phyloP scores from a whole-genome alignment of 2,797 vertebrate species.

The Melanogrammus aeglefinus region DNA sequence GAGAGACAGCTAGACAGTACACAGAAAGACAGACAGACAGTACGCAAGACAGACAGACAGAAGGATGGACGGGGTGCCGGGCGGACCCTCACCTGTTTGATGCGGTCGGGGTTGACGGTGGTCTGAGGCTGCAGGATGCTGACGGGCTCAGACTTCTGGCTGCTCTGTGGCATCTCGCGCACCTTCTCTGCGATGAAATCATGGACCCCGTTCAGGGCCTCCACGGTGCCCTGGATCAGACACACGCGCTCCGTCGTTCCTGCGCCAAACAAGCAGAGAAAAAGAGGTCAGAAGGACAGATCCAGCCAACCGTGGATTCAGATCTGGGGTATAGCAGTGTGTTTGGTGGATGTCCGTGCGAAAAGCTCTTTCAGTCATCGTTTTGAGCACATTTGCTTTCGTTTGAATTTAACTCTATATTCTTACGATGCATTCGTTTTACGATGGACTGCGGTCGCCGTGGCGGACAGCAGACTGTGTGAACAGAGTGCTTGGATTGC shows the following conservation, averaged over 20 bases:
- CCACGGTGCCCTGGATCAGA: slow-evolving; percentile 90
- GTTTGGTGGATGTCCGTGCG: background rate
- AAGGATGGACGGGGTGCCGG: background rate
- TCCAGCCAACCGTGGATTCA: too few relatives aligned
- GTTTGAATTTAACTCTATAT: too few relatives aligned
- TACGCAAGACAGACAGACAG: background rate
- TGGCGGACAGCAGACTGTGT: too few relatives aligned
- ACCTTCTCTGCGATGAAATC: slow-evolving; percentile 94
- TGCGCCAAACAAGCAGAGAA: slow-evolving; percentile 40
- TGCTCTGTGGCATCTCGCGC: slow-evolving; percentile 91
- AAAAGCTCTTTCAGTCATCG: too few relatives aligned
- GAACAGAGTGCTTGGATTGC: too few relatives aligned
- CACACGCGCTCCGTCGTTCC: slow-evolving; percentile 92
- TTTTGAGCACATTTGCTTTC: too few relatives aligned
- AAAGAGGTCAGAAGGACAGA: slow-evolving; percentile 9
- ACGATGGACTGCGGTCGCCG: too few relatives aligned
- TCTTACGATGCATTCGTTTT: too few relatives aligned
- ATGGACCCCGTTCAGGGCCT: slow-evolving; percentile 88
- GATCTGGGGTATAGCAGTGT: background rate
- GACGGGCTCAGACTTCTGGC: slow-evolving; percentile 87
- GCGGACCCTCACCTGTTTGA: slow-evolving; percentile 86
- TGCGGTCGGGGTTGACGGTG: slow-evolving; percentile 89
- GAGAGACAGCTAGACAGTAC: background rate
- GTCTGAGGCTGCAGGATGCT: slow-evolving; percentile 91
- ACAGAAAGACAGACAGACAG: background rate